phyloP scores from a whole-genome alignment of 2,888 invertebrate species.

The Cynaeus angustus region DNA sequence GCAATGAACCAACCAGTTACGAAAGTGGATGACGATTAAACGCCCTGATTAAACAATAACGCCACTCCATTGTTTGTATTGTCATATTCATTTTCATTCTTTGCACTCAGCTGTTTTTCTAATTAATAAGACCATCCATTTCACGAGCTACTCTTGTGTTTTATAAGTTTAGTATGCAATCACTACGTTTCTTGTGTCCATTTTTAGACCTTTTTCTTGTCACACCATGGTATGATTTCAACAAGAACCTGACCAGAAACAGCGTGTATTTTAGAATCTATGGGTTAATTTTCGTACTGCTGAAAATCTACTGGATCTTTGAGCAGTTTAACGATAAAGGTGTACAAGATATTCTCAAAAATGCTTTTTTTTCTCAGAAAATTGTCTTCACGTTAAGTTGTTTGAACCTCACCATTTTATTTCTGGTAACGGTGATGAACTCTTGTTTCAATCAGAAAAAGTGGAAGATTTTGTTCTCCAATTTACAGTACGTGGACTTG shows the following conservation, averaged over 20 bases:
- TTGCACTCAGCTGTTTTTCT: no score
- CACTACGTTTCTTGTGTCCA: background rate
- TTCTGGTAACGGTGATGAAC: background rate
- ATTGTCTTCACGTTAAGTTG: background rate
- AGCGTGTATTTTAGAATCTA: background rate
- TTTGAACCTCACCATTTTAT: background rate
- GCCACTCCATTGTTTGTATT: no score
- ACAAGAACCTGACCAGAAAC: background rate
- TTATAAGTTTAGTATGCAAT: no score
- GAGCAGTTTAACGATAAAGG: background rate
- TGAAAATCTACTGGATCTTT: background rate
- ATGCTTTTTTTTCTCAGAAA: background rate
- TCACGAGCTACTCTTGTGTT: no score
- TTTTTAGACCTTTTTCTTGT: background rate
- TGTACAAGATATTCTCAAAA: background rate
- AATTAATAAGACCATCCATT: no score
- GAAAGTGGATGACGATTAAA: no score
- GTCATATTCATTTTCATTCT: no score
- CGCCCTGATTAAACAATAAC: no score
- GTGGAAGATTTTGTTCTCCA: background rate
- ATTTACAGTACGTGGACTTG: no score
- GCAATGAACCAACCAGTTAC: no score
- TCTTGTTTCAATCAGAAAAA: background rate
- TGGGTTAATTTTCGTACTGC: background rate
- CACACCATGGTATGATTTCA: slow-evolving; percentile 1